Conservation (phyloP, 1,140 invertebrate species). For the Agrypnia vestita region DNA sequence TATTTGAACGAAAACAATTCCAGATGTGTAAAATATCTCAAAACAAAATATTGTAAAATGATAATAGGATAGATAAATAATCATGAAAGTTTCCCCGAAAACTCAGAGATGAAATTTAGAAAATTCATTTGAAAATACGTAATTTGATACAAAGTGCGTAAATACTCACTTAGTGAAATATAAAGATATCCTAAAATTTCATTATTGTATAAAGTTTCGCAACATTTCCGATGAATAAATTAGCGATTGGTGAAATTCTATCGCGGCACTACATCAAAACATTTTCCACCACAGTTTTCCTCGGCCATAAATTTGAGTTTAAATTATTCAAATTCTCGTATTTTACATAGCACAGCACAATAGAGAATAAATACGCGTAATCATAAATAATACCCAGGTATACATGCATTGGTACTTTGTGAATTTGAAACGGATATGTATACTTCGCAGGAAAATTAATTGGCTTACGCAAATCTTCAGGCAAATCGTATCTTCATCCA, state of each 20-base stretch:
- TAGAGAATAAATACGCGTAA: constrained; percentile 41
- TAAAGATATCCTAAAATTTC: constrained; percentile 7
- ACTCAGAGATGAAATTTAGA: no score
- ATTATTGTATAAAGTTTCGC: constrained; percentile 24
- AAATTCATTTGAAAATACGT: no score
- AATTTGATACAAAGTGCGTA: no score
- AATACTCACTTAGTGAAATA: constrained; percentile 12
- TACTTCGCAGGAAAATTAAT: constrained; percentile 32
- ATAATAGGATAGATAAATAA: no score
- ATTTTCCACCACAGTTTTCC: constrained; percentile 32
- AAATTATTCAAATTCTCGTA: constrained; percentile 37
- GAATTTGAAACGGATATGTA: constrained; percentile 36
- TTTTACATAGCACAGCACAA: constrained; percentile 34
- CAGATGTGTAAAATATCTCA: no score
- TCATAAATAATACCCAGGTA: constrained; percentile 6
- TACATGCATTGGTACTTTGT: constrained; percentile 7
- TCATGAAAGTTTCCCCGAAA: no score
- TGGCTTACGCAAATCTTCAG: constrained; percentile 38
- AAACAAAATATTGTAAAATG: no score
- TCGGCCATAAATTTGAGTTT: constrained; percentile 39
- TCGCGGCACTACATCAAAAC: constrained; percentile 35
- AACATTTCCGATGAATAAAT: constrained; percentile 37
- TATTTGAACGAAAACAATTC: no score
- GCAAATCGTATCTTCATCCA: constrained; percentile 34
- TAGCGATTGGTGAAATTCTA: constrained; percentile 37